These are phyloP conservation scores for Isurus oxyrinchus DNA, from an alignment of 2,113 vertebrate genomes.

Conservation along the genomic window DNA sequence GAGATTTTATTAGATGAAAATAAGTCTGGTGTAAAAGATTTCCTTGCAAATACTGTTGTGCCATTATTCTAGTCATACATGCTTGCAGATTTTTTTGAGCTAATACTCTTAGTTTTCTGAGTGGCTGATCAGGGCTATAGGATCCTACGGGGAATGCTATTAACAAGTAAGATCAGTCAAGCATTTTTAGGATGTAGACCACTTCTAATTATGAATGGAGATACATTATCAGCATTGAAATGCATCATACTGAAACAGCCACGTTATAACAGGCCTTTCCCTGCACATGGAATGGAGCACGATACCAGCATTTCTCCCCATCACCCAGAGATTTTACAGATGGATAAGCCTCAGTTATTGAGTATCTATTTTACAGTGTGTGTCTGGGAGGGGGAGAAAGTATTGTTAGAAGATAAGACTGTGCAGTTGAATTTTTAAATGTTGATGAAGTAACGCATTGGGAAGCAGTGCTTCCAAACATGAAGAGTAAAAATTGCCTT, in stretches of 20 bases:
- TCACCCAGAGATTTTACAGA: not conserved
- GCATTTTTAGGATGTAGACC: slow-evolving; percentile 54
- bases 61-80: slow-evolving; percentile 53
- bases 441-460: not conserved
- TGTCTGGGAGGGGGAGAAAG: not conserved
- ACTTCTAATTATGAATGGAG: slow-evolving; percentile 56
- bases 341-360: not conserved
- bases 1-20: slow-evolving; percentile 67
- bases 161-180: slow-evolving; percentile 58
- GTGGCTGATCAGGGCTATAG: slow-evolving; percentile 52
- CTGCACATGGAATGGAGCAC: not conserved
- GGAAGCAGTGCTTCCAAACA: not conserved
- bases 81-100: slow-evolving; percentile 56
- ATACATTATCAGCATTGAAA: slow-evolving; percentile 51
- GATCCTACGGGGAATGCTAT: slow-evolving; percentile 59
- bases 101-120: slow-evolving; percentile 58
- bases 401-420: not conserved
- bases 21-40: slow-evolving; percentile 63
- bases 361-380: not conserved
- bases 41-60: slow-evolving; percentile 58
- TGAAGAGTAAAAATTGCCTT: not conserved
- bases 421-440: not conserved
- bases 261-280: not conserved
- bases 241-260: not conserved
- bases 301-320: not conserved